Evolutionary conservation across 2,888 invertebrate genomes (phyloP), one percentile per base, ranked within the genome.

Genomic region (Ormyrus labotus): DNA sequence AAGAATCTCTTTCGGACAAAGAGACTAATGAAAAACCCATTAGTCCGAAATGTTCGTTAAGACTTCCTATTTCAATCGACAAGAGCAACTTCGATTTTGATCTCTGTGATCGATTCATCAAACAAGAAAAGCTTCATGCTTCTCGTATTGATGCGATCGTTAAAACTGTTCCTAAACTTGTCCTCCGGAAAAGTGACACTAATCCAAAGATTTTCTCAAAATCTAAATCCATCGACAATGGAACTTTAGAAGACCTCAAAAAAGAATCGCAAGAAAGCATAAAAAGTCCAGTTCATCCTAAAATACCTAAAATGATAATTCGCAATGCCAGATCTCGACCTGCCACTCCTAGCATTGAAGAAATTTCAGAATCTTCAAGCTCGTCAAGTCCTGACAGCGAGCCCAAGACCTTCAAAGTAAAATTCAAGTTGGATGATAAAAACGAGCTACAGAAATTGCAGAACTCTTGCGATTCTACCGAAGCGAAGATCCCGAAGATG

Each of bases 251-350:
- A 0, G 75, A 80, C 7, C 53, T 19, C 2, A 81, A 75, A 11
- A 81, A 55, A 47, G 80, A 84, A 0, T 10, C 53, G 13, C 57
- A 48, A 1, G 75, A 74, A 53, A 47, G 19, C 7, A 60, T 77
- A 7, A 82, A 82, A 45, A 77, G 73, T 19, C 69, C 82, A 1
- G 67, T 74, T 5, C 86, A 87, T 72, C 89, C 88, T 2, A 90
- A 90, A 78, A 90, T 90, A 84, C 90, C 90, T 61, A 90, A 90
- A 81, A 90, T 90, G 89, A 90, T 90, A 67, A 90, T 90, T 65
- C 84, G 88, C 50, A 90, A 90, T 45, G 87, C 84, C 0, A 86
- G 84, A 78, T 90, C 90, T 13, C 86, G 90, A 51, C 89, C 90
- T 1, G 85, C 83, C 7, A 90, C 90, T 0, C 90, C 90, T n/a